Evolutionary conservation across 2,113 vertebrate species (phyloP).

Genomic region (Triplophysa dalaica): DNA sequence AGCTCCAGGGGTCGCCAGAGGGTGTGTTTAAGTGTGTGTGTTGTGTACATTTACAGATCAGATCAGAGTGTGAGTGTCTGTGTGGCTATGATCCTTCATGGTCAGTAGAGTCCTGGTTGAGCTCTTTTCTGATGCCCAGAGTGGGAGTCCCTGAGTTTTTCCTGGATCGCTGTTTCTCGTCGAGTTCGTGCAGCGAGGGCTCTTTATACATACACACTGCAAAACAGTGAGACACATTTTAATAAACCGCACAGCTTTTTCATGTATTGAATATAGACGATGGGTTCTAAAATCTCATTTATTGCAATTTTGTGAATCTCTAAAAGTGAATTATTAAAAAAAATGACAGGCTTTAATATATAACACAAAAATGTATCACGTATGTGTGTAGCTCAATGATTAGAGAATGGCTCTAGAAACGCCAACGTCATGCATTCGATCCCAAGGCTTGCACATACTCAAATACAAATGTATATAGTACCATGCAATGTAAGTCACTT

Average conservation of each 20-base stretch:
- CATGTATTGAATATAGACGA: not conserved
- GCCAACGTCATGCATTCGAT: no score
- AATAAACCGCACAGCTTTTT: no score
- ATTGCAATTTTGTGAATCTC: no score
- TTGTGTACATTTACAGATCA: slow-evolving; percentile 29
- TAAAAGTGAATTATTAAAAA: no score
- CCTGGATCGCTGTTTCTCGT: slow-evolving; percentile 91
- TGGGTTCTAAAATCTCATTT: no score
- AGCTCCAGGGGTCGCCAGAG: slow-evolving; percentile 71
- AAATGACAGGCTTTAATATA: no score
- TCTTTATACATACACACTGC: slow-evolving; percentile 99
- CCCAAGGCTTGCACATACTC: no score
- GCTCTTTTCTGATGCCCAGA: slow-evolving; percentile 87
- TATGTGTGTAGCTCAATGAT: no score
- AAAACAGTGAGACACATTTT: not conserved
- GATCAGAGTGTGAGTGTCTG: slow-evolving; percentile 40
- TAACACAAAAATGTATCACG: no score
- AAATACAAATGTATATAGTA: no score
- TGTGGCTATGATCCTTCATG: slow-evolving; percentile 67
- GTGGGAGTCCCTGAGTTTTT: slow-evolving; percentile 93
- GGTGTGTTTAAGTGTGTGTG: slow-evolving; percentile 17
- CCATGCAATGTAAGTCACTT: no score
- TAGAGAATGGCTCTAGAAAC: no score
- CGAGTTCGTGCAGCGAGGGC: slow-evolving; percentile 95
- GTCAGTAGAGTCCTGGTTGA: slow-evolving; percentile 88